Base-by-base conservation (phyloP, 2,888 invertebrate species). In the Bimastos eiseni region DNA sequence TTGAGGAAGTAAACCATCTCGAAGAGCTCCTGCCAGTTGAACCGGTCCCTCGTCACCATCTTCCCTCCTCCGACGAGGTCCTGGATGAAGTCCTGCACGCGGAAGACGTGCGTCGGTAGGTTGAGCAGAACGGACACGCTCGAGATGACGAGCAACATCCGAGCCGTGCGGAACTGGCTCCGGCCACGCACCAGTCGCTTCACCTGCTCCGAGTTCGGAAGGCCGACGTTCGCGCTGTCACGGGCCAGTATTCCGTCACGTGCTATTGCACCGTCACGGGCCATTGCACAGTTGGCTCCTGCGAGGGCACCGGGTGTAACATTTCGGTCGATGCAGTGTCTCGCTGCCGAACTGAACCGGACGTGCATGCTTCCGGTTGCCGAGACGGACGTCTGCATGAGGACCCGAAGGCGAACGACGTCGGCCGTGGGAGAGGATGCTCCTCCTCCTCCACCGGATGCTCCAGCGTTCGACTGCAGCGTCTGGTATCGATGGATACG, bases 81-180 rank as follows among this genome's bases (percentile, higher is more conserved):
- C 17, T 49, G 84, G 36, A 90, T 33, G 44, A 90, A 33, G 24
- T 34, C 37, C 44, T 49, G 90, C 13, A 92, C 89, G 38, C 94
- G 91, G 44, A 93, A 92, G n/a, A 93, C 94, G 91, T 94, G 93
- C 90, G 93, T 94, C n/a, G 94, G 94, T 36, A 94, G 91, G 89
- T 93, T 93, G 15, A 94, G 93, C 34, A 94, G 91, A 13, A 94
- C 92, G 91, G 93, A 93, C 24, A 94, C 93, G 33, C 92, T 93
- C n/a, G 94, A 94, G 38, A 94, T 93, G 44, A 93, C 92, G n/a
- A 94, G 92, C 89, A 94, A 91, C 93, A 93, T 93, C 37, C 91
- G 91, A 24, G 92, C 92, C 30, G 91, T 91, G 36, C 92, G 89
- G 55, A 90, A 90, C 90, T 92, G 90, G 37, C 41, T 90, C n/a